Conservation (phyloP, 2,113 vertebrate genomes). For the Scomber scombrus region DNA sequence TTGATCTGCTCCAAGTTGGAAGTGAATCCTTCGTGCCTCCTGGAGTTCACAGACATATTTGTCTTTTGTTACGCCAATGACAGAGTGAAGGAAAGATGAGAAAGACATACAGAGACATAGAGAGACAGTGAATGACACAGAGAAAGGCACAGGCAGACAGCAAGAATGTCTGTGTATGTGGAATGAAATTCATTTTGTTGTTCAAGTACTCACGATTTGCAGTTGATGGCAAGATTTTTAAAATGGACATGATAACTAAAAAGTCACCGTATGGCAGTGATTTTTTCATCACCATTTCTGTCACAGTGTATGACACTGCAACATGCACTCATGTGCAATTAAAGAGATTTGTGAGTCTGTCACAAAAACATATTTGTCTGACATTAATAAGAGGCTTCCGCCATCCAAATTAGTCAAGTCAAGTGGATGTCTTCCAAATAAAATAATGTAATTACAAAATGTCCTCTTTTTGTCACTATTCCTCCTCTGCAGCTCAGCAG, state of each 20-base stretch:
- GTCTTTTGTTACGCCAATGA: constrained; percentile 51
- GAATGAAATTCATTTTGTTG: constrained; percentile 15
- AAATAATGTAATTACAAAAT: too few relatives aligned
- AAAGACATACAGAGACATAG: constrained; percentile 14
- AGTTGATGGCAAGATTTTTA: constrained; percentile 24
- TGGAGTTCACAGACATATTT: constrained; percentile 44
- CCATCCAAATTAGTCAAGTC: too few relatives aligned
- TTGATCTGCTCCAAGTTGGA: constrained; percentile 52
- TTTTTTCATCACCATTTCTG: background rate
- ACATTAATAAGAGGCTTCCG: too few relatives aligned
- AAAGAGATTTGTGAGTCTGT: constrained; percentile 34
- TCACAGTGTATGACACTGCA: background rate
- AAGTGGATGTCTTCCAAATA: too few relatives aligned
- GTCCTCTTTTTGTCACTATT: too few relatives aligned
- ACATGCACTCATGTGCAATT: background rate
- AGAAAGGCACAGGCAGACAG: constrained; percentile 28
- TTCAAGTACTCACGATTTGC: constrained; percentile 11
- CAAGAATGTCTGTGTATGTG: background rate
- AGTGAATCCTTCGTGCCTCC: constrained; percentile 52
- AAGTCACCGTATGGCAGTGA: background rate
- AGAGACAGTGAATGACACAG: constrained; percentile 24
- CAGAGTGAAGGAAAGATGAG: constrained; percentile 31
- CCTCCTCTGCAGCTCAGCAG: too few relatives aligned
- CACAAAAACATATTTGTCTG: background rate
- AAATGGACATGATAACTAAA: constrained; percentile 4